Evolutionary conservation across 1,140 invertebrate species (phyloP).

Genomic region (Neodiprion fabricii): DNA sequence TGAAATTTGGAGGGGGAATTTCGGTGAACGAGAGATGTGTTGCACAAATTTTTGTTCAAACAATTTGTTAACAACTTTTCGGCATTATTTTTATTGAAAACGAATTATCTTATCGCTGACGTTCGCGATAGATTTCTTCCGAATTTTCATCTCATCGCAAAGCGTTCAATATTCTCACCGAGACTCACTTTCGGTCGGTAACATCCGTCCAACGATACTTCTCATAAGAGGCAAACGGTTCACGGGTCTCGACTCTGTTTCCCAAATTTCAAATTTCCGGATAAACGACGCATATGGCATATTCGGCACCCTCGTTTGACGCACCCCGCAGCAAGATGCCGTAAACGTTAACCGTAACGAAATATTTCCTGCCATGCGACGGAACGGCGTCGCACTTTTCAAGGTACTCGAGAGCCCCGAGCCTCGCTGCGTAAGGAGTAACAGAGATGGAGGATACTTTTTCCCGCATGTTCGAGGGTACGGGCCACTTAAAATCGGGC

Average conservation of each 20-base stretch:
- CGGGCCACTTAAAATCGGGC: neutral
- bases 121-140: too few relatives aligned
- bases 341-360: constrained; percentile 43
- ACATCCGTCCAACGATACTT: neutral
- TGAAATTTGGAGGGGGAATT: too few relatives aligned
- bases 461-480: neutral
- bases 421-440: too few relatives aligned
- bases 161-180: too few relatives aligned
- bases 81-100: too few relatives aligned
- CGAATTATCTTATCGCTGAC: too few relatives aligned
- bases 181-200: too few relatives aligned
- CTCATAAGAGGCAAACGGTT: neutral
- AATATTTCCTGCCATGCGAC: constrained; percentile 39
- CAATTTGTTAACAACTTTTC: too few relatives aligned
- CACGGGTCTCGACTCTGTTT: constrained; percentile 6
- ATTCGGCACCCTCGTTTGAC: constrained; percentile 11
- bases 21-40: too few relatives aligned
- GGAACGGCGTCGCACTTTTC: neutral
- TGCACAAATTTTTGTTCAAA: too few relatives aligned
- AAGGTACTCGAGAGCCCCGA: too few relatives aligned
- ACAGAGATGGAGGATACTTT: neutral
- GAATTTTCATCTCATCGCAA: too few relatives aligned
- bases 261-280: neutral
- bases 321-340: constrained; percentile 22
- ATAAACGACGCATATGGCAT: constrained; percentile 14